Evolutionary conservation across 2,888 invertebrate genomes (phyloP), one percentile per base, ranked within the genome.

Genomic region (Aelia acuminata): DNA sequence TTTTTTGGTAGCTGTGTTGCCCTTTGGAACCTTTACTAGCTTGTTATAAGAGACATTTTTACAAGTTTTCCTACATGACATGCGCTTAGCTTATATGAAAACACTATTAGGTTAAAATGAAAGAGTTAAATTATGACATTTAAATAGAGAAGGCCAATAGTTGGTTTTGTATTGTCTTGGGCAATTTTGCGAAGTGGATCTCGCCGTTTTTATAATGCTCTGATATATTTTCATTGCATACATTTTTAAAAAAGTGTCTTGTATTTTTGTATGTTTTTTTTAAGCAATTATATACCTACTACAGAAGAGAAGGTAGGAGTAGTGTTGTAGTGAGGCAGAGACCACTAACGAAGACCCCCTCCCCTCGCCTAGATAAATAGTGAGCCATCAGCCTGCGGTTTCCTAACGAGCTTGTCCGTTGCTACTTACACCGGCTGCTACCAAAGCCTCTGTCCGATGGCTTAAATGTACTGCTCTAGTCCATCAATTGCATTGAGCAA

Each of bases 381-480:
- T 10, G 43, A 47, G 22, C 80, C 80, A 80, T 80, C 80, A 43
- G 22, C 39, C 80, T 80, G 43, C 80, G 80, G 80, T 80, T 80
- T 47, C 39, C 80, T 80, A 80, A 80, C 80, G 80, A 80, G 80
- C 80, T 43, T 43, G 80, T 43, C 80, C 80, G 35, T 22, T 20
- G n/a, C 43, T 80, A 80, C 80, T 80, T 80, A 80, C 80, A 22
- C 20, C 20, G 39, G 4, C 39, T 43, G 80, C 43, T n/a, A 80
- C 80, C 8, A n/a, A 20, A 0, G 43, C n/a, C 22, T 43, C 63
- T 7, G 11, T 13, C 1, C 31, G n/a, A n/a, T n/a, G n/a, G n/a
- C n/a, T n/a, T 26, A 57, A 26, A 26, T 26, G 15, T 57, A 31
- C 3, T 26, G 57, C 13, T 11, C n/a, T 10, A 10, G n/a, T 26